phyloP scores from a whole-genome alignment of 2,113 vertebrate species.

The Alaudala cheleensis region DNA sequence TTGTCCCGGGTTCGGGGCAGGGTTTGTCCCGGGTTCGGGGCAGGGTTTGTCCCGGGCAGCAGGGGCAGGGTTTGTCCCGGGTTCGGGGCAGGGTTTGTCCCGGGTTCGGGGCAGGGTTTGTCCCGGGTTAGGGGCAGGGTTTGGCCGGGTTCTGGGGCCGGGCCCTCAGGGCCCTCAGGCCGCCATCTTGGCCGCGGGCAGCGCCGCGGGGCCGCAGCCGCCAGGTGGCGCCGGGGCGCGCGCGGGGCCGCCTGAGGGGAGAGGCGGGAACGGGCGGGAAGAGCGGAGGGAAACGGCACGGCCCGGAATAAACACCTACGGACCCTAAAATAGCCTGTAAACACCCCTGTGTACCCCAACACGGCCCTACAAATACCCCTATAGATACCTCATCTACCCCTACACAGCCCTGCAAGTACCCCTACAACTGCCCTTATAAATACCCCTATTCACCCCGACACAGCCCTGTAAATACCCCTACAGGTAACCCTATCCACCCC shows the following conservation, averaged over 20 bases:
- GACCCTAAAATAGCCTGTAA: neutral
- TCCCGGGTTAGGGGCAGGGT: no score
- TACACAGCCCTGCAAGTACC: no score
- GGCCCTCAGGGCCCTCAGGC: neutral
- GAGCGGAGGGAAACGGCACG: no score
- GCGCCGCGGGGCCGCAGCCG: neutral
- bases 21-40: no score
- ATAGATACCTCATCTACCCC: no score
- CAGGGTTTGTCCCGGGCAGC: no score
- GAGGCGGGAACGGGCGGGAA: neutral
- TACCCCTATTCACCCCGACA: neutral
- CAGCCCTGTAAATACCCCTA: fast-evolving
- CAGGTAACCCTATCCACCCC: neutral
- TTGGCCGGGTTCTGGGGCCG: neutral
- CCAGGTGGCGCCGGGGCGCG: neutral
- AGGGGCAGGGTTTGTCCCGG: no score
- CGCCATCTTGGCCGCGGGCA: neutral
- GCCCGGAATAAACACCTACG: neutral
- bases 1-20: no score
- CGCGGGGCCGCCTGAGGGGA: neutral
- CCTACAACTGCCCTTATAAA: no score
- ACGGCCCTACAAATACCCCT: neutral
- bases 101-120: no score
- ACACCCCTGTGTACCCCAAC: no score
- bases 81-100: no score